Evolutionary conservation across 2,113 vertebrate species (phyloP).

Genomic region (Dipodomys merriami): DNA sequence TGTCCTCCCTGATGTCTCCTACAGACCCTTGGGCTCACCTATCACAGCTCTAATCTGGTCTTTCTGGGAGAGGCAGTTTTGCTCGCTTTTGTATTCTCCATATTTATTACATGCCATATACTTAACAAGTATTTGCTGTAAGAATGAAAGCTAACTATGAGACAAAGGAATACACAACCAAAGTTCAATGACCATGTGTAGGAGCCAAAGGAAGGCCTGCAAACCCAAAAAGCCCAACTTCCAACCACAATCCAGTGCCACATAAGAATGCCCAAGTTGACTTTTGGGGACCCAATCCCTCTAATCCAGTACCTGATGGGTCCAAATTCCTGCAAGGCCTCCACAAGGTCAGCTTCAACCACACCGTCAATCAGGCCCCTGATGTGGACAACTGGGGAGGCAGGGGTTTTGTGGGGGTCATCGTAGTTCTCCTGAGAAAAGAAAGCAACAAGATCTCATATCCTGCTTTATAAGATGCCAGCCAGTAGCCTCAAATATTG

Average conservation of each 20-base stretch:
- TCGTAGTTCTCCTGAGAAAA: conserved; percentile 91
- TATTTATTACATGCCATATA: background rate
- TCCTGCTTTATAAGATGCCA: background rate
- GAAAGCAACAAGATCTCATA: background rate
- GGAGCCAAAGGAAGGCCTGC: background rate
- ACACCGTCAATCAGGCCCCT: conserved; percentile 94
- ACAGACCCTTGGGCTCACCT: rapidly evolving
- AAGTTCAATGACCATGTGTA: background rate
- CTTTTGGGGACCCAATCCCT: background rate
- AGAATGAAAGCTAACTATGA: background rate
- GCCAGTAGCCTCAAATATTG: background rate
- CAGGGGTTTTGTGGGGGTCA: conserved; percentile 95
- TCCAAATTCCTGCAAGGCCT: conserved; percentile 96
- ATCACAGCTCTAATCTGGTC: background rate
- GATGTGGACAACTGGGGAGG: conserved; percentile 96
- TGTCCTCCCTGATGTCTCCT: background rate
- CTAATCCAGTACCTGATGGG: conserved; percentile 90
- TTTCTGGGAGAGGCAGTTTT: background rate
- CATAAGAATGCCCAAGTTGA: rapidly evolving
- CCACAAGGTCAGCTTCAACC: conserved; percentile 95
- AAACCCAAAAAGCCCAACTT: background rate
- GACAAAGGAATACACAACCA: background rate
- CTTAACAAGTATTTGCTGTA: background rate
- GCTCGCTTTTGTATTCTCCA: background rate
- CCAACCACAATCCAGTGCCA: background rate